Evolutionary conservation across 2,888 invertebrate genomes (phyloP).

Genomic region (Cataglyphis rosenhaueri): DNA sequence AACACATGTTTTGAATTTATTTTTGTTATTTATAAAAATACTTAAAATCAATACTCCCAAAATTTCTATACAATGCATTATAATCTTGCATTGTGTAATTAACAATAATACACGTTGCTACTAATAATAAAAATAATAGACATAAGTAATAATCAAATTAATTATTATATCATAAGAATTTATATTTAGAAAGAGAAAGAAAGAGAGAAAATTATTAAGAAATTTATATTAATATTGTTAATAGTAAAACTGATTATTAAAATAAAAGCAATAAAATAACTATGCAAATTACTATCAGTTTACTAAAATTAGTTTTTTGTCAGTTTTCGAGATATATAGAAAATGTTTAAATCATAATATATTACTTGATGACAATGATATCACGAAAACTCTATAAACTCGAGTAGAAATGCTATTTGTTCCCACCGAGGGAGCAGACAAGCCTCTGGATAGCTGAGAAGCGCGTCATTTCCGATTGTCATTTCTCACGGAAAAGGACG

Average conservation of each 20-base stretch:
- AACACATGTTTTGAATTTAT: neutral
- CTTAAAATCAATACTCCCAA: neutral
- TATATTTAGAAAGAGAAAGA: neutral
- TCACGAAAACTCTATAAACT: constrained; percentile 49
- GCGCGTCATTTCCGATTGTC: constrained; percentile 80
- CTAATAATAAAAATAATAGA: constrained; percentile 3
- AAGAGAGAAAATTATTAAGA: neutral
- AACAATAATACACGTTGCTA: neutral
- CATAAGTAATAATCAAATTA: neutral
- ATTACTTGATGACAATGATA: constrained; percentile 47
- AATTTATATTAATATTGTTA: neutral
- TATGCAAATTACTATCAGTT: neutral
- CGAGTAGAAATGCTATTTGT: constrained; percentile 64
- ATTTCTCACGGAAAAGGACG: constrained; percentile 75
- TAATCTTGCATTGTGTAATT: neutral
- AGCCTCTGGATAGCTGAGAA: constrained; percentile 64
- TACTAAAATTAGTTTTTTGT: neutral
- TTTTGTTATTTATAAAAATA: neutral
- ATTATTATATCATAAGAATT: neutral
- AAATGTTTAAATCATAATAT: constrained; percentile 42
- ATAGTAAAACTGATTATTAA: neutral
- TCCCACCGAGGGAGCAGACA: constrained; percentile 46
- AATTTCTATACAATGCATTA: neutral
- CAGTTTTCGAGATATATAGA: constrained; percentile 39
- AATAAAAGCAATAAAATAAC: neutral